Percentiles rank a stretch among this genome's conserved stretches.
These are phyloP conservation scores for Phenganax stokvisi DNA, from an alignment of 92 coral and sea anemone species.

Conservation along the genomic window DNA sequence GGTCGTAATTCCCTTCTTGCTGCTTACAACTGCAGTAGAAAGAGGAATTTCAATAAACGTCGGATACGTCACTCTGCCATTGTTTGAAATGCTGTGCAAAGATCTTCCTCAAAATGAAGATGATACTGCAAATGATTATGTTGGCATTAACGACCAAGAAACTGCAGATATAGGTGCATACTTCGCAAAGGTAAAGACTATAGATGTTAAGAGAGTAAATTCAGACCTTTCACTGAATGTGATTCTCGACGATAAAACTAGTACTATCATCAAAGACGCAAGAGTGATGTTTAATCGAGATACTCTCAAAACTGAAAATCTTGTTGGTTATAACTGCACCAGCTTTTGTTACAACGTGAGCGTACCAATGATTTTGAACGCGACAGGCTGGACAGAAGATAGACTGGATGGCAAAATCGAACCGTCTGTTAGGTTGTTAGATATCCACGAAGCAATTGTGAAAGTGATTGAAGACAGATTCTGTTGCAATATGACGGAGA, in stretches of 20 bases:
- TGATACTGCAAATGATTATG: not conserved
- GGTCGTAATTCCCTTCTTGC: constrained; percentile 3
- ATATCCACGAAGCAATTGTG: not conserved
- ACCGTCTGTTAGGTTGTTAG: not conserved
- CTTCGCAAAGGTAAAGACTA: not conserved
- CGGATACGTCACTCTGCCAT: constrained; percentile 14
- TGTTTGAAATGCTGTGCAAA: constrained; percentile 28
- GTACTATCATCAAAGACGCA: constrained; percentile 2
- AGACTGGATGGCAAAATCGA: constrained; percentile 1
- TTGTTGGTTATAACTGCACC: constrained; percentile 26
- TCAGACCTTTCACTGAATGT: not conserved
- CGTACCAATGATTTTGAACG: constrained; percentile 12
- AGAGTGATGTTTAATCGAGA: not conserved
- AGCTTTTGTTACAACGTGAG: constrained; percentile 26
- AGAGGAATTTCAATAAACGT: constrained; percentile 3
- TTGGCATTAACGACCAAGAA: not conserved
- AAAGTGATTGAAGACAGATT: constrained; percentile 9
- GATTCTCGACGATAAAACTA: not conserved
- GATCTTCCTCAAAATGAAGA: constrained; percentile 16
- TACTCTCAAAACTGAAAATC: not conserved
- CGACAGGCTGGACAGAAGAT: constrained; percentile 31
- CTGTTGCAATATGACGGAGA: constrained; percentile 8
- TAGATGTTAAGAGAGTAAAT: constrained; percentile 16
- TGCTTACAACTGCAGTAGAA: constrained; percentile 1
- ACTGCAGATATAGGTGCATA: not conserved